These are phyloP conservation scores for Bothrops jararaca DNA, from an alignment of 2,113 vertebrate species.

Conservation along the genomic window DNA sequence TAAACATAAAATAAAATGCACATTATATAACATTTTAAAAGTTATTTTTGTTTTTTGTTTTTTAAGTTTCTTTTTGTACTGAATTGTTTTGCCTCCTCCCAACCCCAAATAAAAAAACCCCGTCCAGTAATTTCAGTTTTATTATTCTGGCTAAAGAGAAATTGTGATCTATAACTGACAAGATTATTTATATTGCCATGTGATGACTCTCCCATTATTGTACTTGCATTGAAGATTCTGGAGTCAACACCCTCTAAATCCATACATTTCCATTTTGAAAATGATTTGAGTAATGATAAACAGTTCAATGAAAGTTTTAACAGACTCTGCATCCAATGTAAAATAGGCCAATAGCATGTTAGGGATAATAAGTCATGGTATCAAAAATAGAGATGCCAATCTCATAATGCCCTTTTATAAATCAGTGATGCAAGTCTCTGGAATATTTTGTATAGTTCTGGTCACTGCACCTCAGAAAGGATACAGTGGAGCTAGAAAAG, in stretches of 20 bases:
- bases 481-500: no score
- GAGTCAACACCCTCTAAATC: neutral
- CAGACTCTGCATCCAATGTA: neutral
- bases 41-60: neutral
- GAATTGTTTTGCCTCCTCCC: accelerated
- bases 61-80: no score
- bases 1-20: neutral
- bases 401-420: no score
- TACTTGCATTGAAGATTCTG: neutral
- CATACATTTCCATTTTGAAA: neutral
- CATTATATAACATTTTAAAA: neutral
- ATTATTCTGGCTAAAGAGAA: neutral
- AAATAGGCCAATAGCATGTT: neutral
- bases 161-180: neutral
- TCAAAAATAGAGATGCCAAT: no score
- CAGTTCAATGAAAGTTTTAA: neutral
- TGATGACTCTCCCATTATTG: neutral
- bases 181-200: neutral
- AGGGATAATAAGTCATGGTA: neutral
- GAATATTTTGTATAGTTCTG: no score
- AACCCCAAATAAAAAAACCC: neutral
- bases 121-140: neutral
- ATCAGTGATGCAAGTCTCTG: no score
- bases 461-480: no score
- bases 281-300: neutral